Conservation (phyloP, 1,140 invertebrate species). For the Brachionus rubens region DNA sequence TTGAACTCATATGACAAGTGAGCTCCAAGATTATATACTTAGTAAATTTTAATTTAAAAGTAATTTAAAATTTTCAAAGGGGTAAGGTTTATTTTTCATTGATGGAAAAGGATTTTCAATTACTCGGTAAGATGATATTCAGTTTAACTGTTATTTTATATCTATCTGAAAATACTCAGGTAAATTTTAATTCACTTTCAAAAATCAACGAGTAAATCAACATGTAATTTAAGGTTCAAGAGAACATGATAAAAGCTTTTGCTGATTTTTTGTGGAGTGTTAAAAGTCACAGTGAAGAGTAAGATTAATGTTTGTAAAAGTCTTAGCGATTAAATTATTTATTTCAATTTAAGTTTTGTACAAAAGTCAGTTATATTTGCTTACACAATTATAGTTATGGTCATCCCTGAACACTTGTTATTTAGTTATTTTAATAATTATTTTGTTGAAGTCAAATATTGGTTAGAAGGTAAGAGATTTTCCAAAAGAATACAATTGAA, state of each 20-base stretch:
- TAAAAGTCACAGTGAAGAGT: constrained; percentile 5
- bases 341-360: not conserved
- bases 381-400: not conserved
- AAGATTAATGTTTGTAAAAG: not conserved
- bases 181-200: not conserved
- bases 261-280: constrained; percentile 10
- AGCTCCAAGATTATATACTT: not conserved
- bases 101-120: not conserved
- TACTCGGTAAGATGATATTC: constrained; percentile 31
- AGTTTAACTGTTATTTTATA: constrained; percentile 11
- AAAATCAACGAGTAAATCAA: not conserved
- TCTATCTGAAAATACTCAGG: not conserved
- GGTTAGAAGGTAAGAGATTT: not conserved
- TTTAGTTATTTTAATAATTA: constrained; percentile 3
- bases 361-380: constrained; percentile 10
- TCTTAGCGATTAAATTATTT: not conserved
- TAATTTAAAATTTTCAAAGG: not conserved
- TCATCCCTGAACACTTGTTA: not conserved
- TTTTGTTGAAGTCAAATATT: constrained; percentile 8
- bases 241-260: constrained; percentile 27
- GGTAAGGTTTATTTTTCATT: not conserved
- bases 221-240: not conserved
- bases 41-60: not conserved
- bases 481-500: not conserved
- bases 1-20: constrained; percentile 16